Evolutionary conservation across 2,888 invertebrate species (phyloP).

Genomic region (Acleris holmiana): DNA sequence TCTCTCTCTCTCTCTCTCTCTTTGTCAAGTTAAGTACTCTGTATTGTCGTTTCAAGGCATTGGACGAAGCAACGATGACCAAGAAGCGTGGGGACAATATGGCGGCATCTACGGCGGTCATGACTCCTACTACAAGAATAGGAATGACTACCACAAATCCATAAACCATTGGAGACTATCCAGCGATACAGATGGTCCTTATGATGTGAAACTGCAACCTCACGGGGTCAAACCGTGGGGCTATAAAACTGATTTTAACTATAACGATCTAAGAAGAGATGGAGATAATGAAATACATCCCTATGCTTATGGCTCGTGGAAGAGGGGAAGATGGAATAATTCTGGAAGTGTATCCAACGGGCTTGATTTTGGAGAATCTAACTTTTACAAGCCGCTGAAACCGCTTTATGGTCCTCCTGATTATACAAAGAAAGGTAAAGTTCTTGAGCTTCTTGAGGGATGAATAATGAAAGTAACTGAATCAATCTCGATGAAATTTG

Average conservation of each 20-base stretch:
- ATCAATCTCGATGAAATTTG: too few relatives aligned
- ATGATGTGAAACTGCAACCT: slow-evolving; percentile 49
- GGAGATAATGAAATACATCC: slow-evolving; percentile 45
- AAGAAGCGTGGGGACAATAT: slow-evolving; percentile 85
- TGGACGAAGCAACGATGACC: slow-evolving; percentile 63
- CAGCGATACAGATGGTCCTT: slow-evolving; percentile 54
- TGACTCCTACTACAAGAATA: slow-evolving; percentile 67
- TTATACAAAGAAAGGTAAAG: slow-evolving; percentile 58
- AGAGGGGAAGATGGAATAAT: slow-evolving; percentile 65
- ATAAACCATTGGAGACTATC: slow-evolving; percentile 81
- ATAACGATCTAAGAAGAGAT: slow-evolving; percentile 70
- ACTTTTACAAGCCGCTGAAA: slow-evolving; percentile 51
- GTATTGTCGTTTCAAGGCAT: slow-evolving; percentile 53
- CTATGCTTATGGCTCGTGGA: slow-evolving; percentile 69
- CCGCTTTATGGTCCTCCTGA: slow-evolving; percentile 47
- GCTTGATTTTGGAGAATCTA: slow-evolving; percentile 56
- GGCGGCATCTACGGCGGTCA: slow-evolving; percentile 83
- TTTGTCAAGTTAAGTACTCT: neutral
- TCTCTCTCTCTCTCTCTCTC: too few relatives aligned
- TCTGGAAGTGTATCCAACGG: slow-evolving; percentile 54
- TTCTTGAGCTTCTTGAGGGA: neutral
- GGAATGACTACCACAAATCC: slow-evolving; percentile 71
- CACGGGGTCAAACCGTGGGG: slow-evolving; percentile 59
- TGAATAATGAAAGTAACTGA: too few relatives aligned
- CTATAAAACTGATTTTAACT: slow-evolving; percentile 66